Evolutionary conservation across 2,113 vertebrate genomes (phyloP), one percentile per base, ranked within the genome.

Genomic region (Mirza zaza): DNA sequence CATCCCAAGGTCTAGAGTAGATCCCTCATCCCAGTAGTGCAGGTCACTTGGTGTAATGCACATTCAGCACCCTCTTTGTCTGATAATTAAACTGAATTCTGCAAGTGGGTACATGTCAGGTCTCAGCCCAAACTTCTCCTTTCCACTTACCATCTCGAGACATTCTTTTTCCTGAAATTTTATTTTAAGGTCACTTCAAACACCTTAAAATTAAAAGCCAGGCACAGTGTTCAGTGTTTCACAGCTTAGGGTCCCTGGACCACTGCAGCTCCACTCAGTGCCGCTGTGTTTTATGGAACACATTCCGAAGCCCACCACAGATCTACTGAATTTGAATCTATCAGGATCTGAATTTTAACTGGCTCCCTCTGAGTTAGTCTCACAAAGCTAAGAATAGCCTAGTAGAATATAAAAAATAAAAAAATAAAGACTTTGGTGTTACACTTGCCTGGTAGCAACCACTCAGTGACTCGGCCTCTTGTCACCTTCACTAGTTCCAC

Each of bases 101-200:
- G 34, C 48, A 89, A 86, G 68, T 27, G 68, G 21, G 10, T 89
- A 73, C 11, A 12, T 3, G 18, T 61, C 14, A 50, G 57, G 27
- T 83, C 25, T 90, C 55, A 90, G 13, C 7, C 48, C 34, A 88
- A 48, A 21, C 21, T 42, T n/a, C 11, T 75, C 9, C 21, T 63
- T 95, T 9, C n/a, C 21, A 89, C 3, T 59, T 57, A 21, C 20
- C 45, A 92, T 63, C 34, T 94, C 84, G n/a, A n/a, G n/a, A n/a
- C 73, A 88, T 70, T 86, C 48, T 71, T 61, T 55, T 34, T 39
- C 63, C n/a, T 75, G 45, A 75, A 27, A 50, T 91, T 92, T 96
- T 68, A 70, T 45, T 67, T 80, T 36, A n/a, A 8, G 15, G 59
- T 91, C 86, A 96, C 61, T 81, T 92, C 39, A 61, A 23, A 95